These are phyloP conservation scores for Drosophila subsilvestris DNA, from an alignment of 2,888 invertebrate species.

Conservation along the genomic window DNA sequence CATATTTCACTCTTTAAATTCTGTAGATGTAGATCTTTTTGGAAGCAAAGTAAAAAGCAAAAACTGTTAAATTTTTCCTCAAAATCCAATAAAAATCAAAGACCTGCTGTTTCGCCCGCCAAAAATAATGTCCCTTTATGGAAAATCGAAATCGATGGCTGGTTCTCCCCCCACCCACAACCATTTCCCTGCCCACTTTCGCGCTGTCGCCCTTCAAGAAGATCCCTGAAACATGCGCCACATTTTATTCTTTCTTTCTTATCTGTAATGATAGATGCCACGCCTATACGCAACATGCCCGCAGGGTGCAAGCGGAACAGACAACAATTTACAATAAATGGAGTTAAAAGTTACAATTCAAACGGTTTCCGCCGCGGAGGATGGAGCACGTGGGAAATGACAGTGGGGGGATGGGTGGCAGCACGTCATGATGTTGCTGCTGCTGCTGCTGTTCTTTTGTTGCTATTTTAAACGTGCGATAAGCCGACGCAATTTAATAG, in stretches of 20 bases:
- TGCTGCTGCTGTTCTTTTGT: conserved; percentile 53
- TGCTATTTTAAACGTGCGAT: conserved; percentile 77
- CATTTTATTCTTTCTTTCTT: conserved; percentile 56
- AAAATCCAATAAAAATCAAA: neutral
- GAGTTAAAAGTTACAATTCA: conserved; percentile 80
- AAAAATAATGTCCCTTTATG: conserved; percentile 39
- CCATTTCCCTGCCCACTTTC: no score
- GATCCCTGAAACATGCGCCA: conserved; percentile 53
- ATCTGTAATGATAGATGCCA: conserved; percentile 79
- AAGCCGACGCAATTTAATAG: conserved; percentile 80
- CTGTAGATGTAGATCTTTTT: neutral
- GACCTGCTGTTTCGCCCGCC: no score
- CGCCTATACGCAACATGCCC: conserved; percentile 60
- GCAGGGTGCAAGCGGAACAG: conserved; percentile 19
- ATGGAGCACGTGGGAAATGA: neutral
- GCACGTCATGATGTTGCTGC: conserved; percentile 38
- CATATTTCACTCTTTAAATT: neutral
- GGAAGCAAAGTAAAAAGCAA: no score
- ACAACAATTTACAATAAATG: conserved; percentile 80
- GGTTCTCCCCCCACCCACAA: neutral
- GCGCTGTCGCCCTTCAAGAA: conserved; percentile 6
- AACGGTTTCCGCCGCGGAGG: conserved; percentile 40
- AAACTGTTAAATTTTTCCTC: neutral
- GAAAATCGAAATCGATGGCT: conserved; percentile 43
- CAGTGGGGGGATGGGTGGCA: neutral